A percentile compares a stretch with the other conserved stretches of the same genome.
phyloP scores from a whole-genome alignment of 2,113 vertebrate genomes.

The Telmatochromis bifrenatus region DNA sequence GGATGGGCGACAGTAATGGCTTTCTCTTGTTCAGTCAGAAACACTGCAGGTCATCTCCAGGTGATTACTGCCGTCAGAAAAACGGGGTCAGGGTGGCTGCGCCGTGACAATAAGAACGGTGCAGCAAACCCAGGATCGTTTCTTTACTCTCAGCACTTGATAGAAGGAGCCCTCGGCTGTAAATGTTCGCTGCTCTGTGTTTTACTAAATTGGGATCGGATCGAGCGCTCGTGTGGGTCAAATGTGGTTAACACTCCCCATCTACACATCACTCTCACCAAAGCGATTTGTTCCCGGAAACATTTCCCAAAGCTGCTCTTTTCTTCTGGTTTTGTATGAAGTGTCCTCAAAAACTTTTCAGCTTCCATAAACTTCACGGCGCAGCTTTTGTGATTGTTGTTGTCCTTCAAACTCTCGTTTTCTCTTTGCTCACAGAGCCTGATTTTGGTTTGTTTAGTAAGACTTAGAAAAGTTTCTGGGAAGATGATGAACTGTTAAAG shows the following conservation, averaged over 20 bases:
- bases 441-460: background rate
- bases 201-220: constrained; percentile 15
- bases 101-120: rapidly evolving
- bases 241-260: background rate
- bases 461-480: background rate
- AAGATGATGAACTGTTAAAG: background rate
- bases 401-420: background rate
- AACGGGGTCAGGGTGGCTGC: background rate
- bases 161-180: background rate
- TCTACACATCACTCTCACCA: background rate
- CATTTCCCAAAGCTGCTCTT: background rate
- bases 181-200: background rate
- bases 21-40: background rate
- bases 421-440: background rate
- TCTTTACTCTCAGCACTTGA: background rate
- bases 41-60: background rate
- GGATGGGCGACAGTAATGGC: background rate
- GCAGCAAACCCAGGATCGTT: background rate
- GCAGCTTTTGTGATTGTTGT: background rate
- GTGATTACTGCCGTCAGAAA: background rate
- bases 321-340: background rate
- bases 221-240: background rate
- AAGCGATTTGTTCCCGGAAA: background rate
- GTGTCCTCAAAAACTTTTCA: background rate
- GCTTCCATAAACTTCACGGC: background rate